Percentiles rank a stretch among this genome's conserved stretches.
phyloP scores from a whole-genome alignment of 2,797 vertebrate genomes.

The Tapera naevia region DNA sequence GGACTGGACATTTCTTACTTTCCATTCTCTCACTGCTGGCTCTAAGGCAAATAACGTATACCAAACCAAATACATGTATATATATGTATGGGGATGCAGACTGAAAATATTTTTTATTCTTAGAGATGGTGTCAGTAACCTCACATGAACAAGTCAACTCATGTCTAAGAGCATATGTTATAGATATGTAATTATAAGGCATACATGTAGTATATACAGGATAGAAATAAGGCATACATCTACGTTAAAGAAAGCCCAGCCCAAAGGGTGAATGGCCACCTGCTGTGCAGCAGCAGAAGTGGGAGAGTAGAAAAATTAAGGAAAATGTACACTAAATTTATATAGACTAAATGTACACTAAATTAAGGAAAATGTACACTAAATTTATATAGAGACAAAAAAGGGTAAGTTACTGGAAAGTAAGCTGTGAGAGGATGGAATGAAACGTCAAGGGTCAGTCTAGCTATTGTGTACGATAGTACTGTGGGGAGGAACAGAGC shows the following conservation, averaged over 20 bases:
- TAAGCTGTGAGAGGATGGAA: background rate
- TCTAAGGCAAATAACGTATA: background rate
- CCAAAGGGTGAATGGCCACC: background rate
- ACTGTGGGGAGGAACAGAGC: background rate
- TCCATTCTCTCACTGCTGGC: background rate
- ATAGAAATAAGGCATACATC: background rate
- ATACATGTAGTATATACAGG: background rate
- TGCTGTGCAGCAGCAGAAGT: background rate
- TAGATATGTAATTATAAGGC: background rate
- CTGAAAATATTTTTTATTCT: background rate
- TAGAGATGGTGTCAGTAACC: background rate
- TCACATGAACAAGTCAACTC: background rate
- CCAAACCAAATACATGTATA: background rate
- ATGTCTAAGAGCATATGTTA: background rate
- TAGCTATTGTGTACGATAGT: background rate
- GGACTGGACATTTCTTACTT: background rate
- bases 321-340: background rate
- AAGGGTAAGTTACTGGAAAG: background rate
- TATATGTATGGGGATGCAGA: background rate
- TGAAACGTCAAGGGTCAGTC: background rate
- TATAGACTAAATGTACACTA: too few species aligned
- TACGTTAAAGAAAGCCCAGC: background rate
- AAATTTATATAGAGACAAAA: background rate
- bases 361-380: background rate
- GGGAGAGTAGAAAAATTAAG: background rate